phyloP scores from a whole-genome alignment of 2,113 vertebrate species.

The Alexandromys fortis region DNA sequence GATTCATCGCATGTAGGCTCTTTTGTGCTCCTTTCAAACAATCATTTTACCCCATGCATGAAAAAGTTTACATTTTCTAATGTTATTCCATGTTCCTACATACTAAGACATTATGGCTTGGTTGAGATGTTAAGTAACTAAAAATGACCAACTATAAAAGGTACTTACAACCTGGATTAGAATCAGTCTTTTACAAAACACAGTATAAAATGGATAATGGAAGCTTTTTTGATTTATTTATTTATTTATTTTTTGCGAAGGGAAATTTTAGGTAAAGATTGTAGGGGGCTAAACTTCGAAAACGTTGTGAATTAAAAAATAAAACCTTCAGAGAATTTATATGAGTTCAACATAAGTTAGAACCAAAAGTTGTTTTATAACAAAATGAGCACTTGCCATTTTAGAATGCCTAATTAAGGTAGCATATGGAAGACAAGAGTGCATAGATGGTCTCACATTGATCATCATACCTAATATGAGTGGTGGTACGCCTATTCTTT shows the following conservation, averaged over 20 bases:
- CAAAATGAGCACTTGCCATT: background rate
- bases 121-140: background rate
- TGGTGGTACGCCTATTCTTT: background rate
- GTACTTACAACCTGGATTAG: background rate
- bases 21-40: slow-evolving; percentile 7
- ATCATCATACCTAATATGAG: background rate
- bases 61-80: background rate
- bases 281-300: background rate
- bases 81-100: background rate
- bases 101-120: background rate
- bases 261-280: background rate
- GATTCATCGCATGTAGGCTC: background rate
- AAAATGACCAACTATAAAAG: background rate
- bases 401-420: background rate
- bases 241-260: background rate
- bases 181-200: background rate
- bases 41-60: background rate
- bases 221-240: background rate
- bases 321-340: background rate
- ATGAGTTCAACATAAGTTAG: background rate
- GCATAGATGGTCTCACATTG: background rate
- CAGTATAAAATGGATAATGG: background rate
- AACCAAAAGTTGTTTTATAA: background rate
- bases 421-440: background rate
- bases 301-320: background rate